These are phyloP conservation scores for Pagrus major DNA, from an alignment of 2,113 vertebrate genomes.

Conservation along the genomic window DNA sequence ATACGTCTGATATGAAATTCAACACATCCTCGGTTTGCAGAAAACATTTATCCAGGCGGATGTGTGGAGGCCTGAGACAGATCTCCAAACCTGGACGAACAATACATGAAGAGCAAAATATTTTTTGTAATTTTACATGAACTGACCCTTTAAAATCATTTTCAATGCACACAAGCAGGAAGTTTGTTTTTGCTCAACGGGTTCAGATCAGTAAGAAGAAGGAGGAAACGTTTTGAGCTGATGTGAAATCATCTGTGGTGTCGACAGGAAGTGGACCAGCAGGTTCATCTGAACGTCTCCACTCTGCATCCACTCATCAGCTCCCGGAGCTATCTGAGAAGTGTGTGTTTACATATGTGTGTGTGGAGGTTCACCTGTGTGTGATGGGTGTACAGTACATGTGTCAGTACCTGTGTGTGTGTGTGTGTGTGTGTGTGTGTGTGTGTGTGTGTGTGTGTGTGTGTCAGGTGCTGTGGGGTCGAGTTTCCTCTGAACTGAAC, in stretches of 20 bases:
- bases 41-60: no score
- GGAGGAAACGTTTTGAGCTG: not conserved
- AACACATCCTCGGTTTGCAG: no score
- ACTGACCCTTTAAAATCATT: not conserved
- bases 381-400: not conserved
- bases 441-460: conserved; percentile 6
- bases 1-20: no score
- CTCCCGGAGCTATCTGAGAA: not conserved
- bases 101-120: no score
- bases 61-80: no score
- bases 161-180: not conserved
- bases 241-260: not conserved
- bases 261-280: not conserved
- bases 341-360: not conserved
- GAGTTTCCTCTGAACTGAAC: conserved; percentile 62
- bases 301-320: not conserved
- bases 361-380: conserved; percentile 1
- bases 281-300: not conserved
- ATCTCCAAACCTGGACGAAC: no score
- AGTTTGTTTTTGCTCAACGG: no score
- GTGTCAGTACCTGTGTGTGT: conserved; percentile 1
- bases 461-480: conserved; percentile 18
- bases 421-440: not conserved
- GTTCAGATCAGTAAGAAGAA: not conserved
- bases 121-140: not conserved